Percentiles rank a stretch among this genome's conserved stretches.
These are phyloP conservation scores for Drosophila serrata DNA, from an alignment of 1,140 invertebrate species.

Conservation along the genomic window DNA sequence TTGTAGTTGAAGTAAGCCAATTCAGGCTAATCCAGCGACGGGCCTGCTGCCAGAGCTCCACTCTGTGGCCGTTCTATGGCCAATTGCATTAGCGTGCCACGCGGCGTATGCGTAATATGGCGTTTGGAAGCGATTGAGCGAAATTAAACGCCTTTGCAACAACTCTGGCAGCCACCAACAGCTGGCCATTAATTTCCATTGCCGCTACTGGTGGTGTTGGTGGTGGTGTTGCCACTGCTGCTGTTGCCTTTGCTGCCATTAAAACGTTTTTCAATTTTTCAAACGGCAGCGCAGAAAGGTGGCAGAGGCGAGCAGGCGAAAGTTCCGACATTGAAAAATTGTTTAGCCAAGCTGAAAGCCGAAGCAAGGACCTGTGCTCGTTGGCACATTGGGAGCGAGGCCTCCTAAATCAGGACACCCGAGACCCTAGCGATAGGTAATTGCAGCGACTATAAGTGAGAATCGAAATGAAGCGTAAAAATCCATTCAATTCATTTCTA, in stretches of 20 bases:
- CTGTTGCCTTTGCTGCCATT: conserved; percentile 48
- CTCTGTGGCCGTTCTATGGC: conserved; percentile 12
- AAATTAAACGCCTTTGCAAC: conserved; percentile 55
- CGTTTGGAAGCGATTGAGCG: conserved; percentile 37
- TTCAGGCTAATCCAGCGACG: conserved; percentile 22
- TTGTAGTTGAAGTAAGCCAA: conserved; percentile 30
- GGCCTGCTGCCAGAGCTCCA: background rate
- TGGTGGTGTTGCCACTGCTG: background rate
- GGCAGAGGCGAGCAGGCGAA: conserved; percentile 32
- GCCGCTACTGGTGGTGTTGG: conserved; percentile 10
- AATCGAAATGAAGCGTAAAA: conserved; percentile 12
- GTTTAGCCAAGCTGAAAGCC: conserved; percentile 44
- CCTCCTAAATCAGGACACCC: conserved; percentile 26
- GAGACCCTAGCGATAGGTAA: conserved; percentile 9
- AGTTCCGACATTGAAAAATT: conserved; percentile 81
- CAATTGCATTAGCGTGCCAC: conserved; percentile 56
- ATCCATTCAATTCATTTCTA: conserved; percentile 8
- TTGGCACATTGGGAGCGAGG: conserved; percentile 20
- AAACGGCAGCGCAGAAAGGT: conserved; percentile 52
- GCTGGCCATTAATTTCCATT: conserved; percentile 78
- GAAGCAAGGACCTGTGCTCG: conserved; percentile 9
- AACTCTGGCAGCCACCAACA: conserved; percentile 53
- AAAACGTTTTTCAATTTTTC: conserved; percentile 81
- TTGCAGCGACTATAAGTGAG: conserved; percentile 19
- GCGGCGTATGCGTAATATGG: conserved; percentile 43